phyloP scores from a whole-genome alignment of 2,888 invertebrate genomes.

The Periphyllus acericola region DNA sequence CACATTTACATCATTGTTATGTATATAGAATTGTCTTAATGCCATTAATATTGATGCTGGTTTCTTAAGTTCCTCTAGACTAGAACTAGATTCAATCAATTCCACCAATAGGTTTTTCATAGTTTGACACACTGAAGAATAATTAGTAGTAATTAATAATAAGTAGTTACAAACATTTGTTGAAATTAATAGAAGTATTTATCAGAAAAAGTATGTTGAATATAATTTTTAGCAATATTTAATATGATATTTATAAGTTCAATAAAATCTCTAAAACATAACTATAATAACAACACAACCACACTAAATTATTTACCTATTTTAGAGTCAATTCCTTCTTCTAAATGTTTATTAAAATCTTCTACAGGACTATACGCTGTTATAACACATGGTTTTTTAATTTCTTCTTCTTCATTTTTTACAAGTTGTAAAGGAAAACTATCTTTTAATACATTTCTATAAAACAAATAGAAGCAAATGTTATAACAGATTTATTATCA shows the following conservation, averaged over 20 bases:
- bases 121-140: conserved; percentile 34
- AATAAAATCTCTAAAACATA: not conserved
- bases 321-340: conserved; percentile 40
- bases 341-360: conserved; percentile 53
- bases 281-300: not conserved
- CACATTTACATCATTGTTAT: conserved; percentile 30
- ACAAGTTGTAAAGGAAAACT: not conserved
- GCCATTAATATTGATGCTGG: conserved; percentile 25
- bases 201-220: not conserved
- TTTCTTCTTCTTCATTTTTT: not conserved
- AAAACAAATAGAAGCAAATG: not conserved
- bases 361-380: conserved; percentile 14
- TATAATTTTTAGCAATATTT: too few species aligned
- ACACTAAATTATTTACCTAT: conserved; percentile 18
- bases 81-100: conserved; percentile 42
- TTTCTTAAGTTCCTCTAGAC: conserved; percentile 35
- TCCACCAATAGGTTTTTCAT: conserved; percentile 29
- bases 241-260: too few species aligned
- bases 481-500: not conserved
- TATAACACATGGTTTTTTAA: conserved; percentile 30
- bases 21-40: conserved; percentile 40
- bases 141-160: not conserved
- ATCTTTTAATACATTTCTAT: not conserved
- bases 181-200: not conserved
- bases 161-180: not conserved